Conservation (phyloP, 2,113 vertebrate species). For the Tetraodon nigroviridis region DNA sequence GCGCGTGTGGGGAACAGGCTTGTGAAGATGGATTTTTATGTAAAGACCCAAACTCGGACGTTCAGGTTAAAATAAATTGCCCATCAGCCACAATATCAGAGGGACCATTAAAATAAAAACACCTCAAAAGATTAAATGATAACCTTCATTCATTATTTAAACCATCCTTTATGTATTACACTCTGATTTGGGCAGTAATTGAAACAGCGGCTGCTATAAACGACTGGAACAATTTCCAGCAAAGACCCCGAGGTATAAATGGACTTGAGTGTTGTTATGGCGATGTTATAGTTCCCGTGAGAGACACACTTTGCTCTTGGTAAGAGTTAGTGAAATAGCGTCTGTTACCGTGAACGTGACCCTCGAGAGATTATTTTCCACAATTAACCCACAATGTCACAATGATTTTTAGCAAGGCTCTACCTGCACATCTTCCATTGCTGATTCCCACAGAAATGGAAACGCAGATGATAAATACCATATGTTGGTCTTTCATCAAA, state of each 20-base stretch:
- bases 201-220: slow-evolving; percentile 40
- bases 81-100: slow-evolving; percentile 7
- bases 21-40: slow-evolving; percentile 7
- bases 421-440: background rate
- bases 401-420: slow-evolving; percentile 16
- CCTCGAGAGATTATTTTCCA: slow-evolving; percentile 47
- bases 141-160: slow-evolving; percentile 50
- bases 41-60: background rate
- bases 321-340: slow-evolving; percentile 41
- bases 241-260: slow-evolving; percentile 52
- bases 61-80: background rate
- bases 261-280: slow-evolving; percentile 56
- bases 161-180: slow-evolving; percentile 36
- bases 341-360: slow-evolving; percentile 31
- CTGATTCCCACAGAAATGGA: no score
- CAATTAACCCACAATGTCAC: slow-evolving; percentile 41
- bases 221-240: slow-evolving; percentile 48
- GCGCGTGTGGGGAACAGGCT: slow-evolving; percentile 13
- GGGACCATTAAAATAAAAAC: background rate
- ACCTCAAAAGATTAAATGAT: slow-evolving; percentile 22
- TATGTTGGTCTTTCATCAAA: no score
- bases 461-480: no score
- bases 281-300: slow-evolving; percentile 53
- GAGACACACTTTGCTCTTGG: slow-evolving; percentile 44
- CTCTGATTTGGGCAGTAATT: slow-evolving; percentile 46